Evolutionary conservation across 1,140 invertebrate species (phyloP).

Genomic region (Oreohelix idahoensis): DNA sequence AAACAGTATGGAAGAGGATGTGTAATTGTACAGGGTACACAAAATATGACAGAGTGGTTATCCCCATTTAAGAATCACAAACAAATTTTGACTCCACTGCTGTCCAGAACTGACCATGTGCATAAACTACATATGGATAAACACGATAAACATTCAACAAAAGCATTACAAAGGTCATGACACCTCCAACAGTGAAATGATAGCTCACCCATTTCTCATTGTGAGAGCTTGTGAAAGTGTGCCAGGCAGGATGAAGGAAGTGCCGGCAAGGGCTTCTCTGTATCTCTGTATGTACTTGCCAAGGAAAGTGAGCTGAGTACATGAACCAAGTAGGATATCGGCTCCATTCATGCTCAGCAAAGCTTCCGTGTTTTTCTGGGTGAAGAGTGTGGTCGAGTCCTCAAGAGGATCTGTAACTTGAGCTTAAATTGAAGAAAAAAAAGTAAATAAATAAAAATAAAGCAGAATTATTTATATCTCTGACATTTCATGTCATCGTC

Average conservation of each 20-base stretch:
- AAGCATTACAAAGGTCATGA: too few species aligned
- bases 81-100: too few species aligned
- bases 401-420: conserved; percentile 65
- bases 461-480: neutral
- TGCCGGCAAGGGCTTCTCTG: conserved; percentile 81
- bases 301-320: conserved; percentile 81
- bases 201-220: conserved; percentile 77
- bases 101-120: neutral
- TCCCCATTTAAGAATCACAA: too few species aligned
- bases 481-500: too few species aligned
- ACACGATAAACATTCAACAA: neutral
- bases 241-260: conserved; percentile 79
- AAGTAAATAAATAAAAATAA: neutral
- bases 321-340: conserved; percentile 84
- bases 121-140: neutral
- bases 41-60: too few species aligned
- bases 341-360: conserved; percentile 84
- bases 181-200: too few species aligned
- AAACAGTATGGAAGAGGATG: too few species aligned
- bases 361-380: conserved; percentile 76
- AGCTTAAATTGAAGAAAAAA: too few species aligned
- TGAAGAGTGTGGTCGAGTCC: conserved; percentile 73
- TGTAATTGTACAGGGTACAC: too few species aligned
- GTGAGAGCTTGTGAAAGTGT: conserved; percentile 83
- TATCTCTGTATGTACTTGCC: conserved; percentile 82